Conservation (phyloP, 2,113 vertebrate species). For the Brachypodius melanocephalos region DNA sequence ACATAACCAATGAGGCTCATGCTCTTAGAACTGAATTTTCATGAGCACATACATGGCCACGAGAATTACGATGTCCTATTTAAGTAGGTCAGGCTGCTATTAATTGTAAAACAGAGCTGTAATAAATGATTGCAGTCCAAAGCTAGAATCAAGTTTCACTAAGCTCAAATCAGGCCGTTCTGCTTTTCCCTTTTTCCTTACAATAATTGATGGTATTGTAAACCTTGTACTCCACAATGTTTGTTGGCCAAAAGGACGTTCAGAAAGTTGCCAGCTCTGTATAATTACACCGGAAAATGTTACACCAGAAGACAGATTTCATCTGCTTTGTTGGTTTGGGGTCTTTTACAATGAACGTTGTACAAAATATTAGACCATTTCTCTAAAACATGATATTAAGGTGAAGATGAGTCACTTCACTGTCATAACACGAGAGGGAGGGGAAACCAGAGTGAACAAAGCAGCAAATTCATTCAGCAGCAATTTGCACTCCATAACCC, state of each 20-base stretch:
- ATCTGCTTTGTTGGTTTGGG: background rate
- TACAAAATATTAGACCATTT: background rate
- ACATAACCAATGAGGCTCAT: background rate
- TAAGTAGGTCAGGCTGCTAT: background rate
- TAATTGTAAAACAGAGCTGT: background rate
- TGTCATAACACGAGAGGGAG: background rate
- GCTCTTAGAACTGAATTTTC: background rate
- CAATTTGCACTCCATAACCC: background rate
- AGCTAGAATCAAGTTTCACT: background rate
- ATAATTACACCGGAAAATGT: background rate
- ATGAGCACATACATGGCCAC: background rate
- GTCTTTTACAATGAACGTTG: background rate
- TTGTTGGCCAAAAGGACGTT: background rate
- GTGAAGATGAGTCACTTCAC: background rate
- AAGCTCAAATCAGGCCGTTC: background rate
- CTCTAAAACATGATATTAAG: background rate
- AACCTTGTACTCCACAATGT: background rate
- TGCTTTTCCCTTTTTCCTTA: background rate
- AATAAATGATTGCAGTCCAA: background rate
- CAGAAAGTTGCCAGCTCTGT: background rate
- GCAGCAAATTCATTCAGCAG: background rate
- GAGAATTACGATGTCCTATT: fast-evolving
- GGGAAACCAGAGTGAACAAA: background rate
- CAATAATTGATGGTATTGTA: fast-evolving
- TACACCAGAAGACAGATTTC: background rate